Conservation (phyloP, 2,888 invertebrate species). For the Adineta ricciae region DNA sequence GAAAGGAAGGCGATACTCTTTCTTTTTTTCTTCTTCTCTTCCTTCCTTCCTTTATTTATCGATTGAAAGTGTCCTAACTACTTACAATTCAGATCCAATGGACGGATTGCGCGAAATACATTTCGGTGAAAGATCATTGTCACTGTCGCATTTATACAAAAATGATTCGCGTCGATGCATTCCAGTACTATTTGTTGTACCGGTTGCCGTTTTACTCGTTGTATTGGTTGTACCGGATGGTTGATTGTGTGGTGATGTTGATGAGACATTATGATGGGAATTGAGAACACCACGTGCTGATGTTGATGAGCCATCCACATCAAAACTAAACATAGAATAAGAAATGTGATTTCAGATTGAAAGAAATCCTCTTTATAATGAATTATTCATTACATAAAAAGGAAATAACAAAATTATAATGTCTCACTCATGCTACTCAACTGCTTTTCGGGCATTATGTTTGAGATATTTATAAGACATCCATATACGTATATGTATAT, state of each 20-base stretch:
- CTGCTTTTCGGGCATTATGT: background rate
- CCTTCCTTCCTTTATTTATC: background rate
- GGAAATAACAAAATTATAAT: background rate
- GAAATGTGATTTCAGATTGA: background rate
- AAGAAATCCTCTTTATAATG: too few species aligned
- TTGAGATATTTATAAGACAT: background rate
- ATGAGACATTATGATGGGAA: background rate
- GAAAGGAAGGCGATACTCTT: background rate
- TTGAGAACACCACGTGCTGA: background rate
- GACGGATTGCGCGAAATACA: conserved; percentile 29
- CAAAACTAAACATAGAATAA: background rate
- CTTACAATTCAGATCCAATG: conserved; percentile 23
- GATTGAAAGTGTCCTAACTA: background rate
- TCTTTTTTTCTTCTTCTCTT: background rate
- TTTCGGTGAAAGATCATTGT: conserved; percentile 48
- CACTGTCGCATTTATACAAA: conserved; percentile 49
- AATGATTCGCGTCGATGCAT: conserved; percentile 47
- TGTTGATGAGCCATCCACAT: conserved; percentile 8
- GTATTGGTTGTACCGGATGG: background rate
- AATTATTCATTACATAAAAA: background rate
- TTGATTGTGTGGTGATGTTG: background rate
- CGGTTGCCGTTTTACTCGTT: background rate
- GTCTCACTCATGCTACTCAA: background rate
- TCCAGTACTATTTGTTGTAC: background rate
- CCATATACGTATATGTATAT: background rate